Evolutionary conservation across 2,113 vertebrate genomes (phyloP).

Genomic region (Dryoscopus gambensis): DNA sequence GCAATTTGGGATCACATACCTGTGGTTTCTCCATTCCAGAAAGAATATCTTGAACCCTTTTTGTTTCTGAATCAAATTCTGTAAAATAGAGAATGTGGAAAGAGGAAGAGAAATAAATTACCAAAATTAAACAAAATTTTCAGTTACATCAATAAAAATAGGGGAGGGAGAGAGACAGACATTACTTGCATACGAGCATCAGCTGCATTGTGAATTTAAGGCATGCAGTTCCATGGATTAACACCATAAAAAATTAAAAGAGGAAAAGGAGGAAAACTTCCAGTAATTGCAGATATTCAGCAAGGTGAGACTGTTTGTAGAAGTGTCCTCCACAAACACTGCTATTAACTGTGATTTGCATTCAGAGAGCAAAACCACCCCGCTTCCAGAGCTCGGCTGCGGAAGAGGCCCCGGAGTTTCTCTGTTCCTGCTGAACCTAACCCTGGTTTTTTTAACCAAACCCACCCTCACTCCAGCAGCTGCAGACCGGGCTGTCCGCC

Average conservation of each 20-base stretch:
- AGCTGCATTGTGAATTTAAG: background rate
- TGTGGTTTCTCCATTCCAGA: conserved; percentile 95
- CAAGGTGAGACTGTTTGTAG: background rate
- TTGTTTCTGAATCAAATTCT: conserved; percentile 94
- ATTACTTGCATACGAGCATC: background rate
- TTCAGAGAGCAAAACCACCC: background rate
- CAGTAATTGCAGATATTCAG: background rate
- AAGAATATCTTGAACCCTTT: conserved; percentile 92
- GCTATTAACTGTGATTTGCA: background rate
- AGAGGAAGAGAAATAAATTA: conserved; percentile 15
- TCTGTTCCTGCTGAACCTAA: background rate
- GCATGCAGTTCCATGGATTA: background rate
- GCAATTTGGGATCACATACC: conserved; percentile 76
- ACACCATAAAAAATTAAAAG: background rate
- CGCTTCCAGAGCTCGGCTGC: background rate
- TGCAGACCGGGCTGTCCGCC: background rate
- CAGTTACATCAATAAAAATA: background rate
- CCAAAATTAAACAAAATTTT: background rate
- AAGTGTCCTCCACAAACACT: background rate
- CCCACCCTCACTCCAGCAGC: background rate
- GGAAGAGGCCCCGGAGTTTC: background rate
- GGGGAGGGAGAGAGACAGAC: background rate
- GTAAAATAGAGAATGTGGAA: conserved; percentile 38
- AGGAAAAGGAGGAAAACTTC: background rate
- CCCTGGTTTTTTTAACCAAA: background rate